These are phyloP conservation scores for Bos indicus DNA, from an alignment of 2,113 vertebrate genomes.

Conservation along the genomic window DNA sequence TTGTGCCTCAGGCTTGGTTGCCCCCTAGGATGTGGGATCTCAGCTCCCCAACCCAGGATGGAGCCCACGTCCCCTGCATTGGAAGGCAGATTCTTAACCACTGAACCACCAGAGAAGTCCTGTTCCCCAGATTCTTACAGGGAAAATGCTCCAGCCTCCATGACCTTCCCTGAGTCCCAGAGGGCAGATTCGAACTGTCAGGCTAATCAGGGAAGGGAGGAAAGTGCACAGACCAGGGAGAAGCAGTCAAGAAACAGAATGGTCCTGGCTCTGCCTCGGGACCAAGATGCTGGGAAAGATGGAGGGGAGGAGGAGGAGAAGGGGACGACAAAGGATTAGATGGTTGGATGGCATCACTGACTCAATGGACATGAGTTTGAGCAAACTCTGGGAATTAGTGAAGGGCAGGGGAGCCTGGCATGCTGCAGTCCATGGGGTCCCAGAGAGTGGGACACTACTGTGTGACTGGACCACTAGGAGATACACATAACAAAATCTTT, in stretches of 20 bases:
- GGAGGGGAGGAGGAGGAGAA: background rate
- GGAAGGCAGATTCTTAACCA: background rate
- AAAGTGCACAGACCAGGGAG: background rate
- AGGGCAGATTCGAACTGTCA: background rate
- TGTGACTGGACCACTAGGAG: background rate
- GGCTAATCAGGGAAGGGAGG: background rate
- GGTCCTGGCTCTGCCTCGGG: background rate
- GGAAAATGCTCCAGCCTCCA: background rate
- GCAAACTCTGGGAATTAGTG: background rate
- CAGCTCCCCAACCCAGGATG: background rate
- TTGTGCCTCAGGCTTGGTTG: background rate
- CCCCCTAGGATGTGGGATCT: background rate
- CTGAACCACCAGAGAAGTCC: background rate
- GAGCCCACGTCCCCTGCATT: background rate
- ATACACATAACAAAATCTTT: background rate
- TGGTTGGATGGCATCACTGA: background rate
- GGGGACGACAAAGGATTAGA: background rate
- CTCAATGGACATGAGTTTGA: background rate
- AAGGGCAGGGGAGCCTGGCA: background rate
- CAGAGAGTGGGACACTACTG: background rate
- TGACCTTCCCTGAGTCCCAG: background rate
- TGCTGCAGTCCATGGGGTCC: background rate
- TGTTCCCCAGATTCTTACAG: background rate
- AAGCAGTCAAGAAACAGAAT: background rate
- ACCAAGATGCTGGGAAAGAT: background rate